Conservation (phyloP, 2,113 vertebrate species). For the Toxotes chatareus region DNA sequence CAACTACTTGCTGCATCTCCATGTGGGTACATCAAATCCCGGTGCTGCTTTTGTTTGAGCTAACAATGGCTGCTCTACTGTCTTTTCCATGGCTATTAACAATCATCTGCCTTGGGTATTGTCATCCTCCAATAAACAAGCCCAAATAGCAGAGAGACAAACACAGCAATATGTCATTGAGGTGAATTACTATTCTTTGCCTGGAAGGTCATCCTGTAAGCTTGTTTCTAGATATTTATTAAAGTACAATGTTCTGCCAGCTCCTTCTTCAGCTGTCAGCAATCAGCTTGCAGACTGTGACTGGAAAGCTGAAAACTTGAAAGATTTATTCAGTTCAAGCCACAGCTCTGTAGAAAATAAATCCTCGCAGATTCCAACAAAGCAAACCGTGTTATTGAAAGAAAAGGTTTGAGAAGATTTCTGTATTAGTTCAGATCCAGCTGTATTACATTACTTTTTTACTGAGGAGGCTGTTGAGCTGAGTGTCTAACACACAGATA, state of each 20-base stretch:
- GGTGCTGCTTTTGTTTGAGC: slow-evolving; percentile 38
- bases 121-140: slow-evolving; percentile 59
- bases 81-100: slow-evolving; percentile 57
- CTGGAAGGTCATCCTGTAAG: slow-evolving; percentile 55
- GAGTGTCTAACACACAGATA: not conserved
- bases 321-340: slow-evolving; percentile 37
- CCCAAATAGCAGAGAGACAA: slow-evolving; percentile 35
- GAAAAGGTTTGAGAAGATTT: slow-evolving; percentile 16
- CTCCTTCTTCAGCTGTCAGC: slow-evolving; percentile 46
- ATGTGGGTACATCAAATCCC: slow-evolving; percentile 25
- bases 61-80: slow-evolving; percentile 42
- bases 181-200: slow-evolving; percentile 51
- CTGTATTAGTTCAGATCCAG: not conserved
- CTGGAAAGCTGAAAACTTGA: slow-evolving; percentile 42
- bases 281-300: slow-evolving; percentile 42
- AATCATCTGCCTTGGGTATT: slow-evolving; percentile 50
- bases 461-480: not conserved
- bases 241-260: slow-evolving; percentile 40
- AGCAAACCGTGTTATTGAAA: slow-evolving; percentile 38
- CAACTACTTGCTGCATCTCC: slow-evolving; percentile 46
- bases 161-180: slow-evolving; percentile 31
- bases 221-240: slow-evolving; percentile 60
- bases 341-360: slow-evolving; percentile 11
- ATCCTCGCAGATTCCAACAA: slow-evolving; percentile 46
- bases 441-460: not conserved